Evolutionary conservation across 2,113 vertebrate genomes (phyloP).

Genomic region (Alouatta palliata): DNA sequence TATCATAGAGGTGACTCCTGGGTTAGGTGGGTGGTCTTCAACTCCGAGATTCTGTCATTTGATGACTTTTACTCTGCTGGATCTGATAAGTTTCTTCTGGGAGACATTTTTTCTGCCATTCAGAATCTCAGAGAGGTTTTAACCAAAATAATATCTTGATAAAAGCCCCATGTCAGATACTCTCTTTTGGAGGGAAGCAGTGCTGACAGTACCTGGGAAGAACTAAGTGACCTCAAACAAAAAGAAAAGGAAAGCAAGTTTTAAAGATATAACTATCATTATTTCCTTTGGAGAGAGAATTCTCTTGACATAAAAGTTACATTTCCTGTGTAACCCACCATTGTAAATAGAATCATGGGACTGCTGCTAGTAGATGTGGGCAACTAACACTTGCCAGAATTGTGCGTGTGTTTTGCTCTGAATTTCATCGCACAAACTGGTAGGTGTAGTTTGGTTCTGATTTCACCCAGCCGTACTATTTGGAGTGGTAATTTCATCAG

Average conservation of each 20-base stretch:
- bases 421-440: background rate
- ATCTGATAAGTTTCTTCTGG: background rate
- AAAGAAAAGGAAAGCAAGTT: background rate
- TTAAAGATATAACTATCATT: background rate
- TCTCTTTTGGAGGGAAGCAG: background rate
- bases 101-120: background rate
- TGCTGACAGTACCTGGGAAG: background rate
- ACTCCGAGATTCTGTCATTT: background rate
- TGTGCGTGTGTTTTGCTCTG: background rate
- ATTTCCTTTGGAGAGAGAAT: conserved; percentile 1
- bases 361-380: background rate
- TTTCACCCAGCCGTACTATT: background rate
- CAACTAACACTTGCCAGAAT: background rate
- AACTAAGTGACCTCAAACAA: background rate
- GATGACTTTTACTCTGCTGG: background rate
- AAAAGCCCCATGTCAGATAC: background rate
- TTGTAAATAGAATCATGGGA: background rate
- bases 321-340: background rate
- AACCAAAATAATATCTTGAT: background rate
- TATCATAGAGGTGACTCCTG: background rate
- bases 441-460: background rate
- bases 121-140: conserved; percentile 6
- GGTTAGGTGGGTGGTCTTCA: background rate
- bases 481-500: background rate
- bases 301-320: background rate